Conservation (phyloP, 1,140 invertebrate genomes). For the Doryteuthis pealeii region DNA sequence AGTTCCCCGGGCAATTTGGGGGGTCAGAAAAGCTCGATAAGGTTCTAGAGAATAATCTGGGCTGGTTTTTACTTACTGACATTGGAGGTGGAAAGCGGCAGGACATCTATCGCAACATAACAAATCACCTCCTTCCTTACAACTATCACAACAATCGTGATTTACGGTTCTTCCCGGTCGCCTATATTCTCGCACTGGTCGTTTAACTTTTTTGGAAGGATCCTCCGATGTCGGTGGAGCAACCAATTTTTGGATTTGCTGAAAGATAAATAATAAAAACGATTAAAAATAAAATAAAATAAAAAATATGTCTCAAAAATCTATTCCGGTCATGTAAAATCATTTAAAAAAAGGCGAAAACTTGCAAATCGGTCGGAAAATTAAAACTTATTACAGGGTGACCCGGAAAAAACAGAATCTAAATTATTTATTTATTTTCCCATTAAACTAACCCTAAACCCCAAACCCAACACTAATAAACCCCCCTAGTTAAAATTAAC, state of each 20-base stretch:
- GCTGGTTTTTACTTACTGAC: slow-evolving; percentile 74
- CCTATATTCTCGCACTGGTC: slow-evolving; percentile 74
- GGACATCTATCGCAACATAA: slow-evolving; percentile 94
- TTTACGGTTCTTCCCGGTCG: slow-evolving; percentile 87
- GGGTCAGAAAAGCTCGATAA: too few relatives aligned
- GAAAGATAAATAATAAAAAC: slow-evolving; percentile 23
- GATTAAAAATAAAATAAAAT: slow-evolving; percentile 15
- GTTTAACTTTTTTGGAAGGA: slow-evolving; percentile 54
- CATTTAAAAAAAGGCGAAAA: neutral
- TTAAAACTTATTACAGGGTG: too few relatives aligned
- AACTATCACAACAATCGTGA: slow-evolving; percentile 85
- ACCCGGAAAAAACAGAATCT: too few relatives aligned
- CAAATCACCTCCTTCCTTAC: slow-evolving; percentile 87
- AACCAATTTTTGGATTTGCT: slow-evolving; percentile 87
- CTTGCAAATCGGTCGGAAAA: too few relatives aligned
- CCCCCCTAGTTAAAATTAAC: too few relatives aligned
- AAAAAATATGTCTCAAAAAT: neutral
- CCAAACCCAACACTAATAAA: too few relatives aligned
- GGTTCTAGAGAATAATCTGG: too few relatives aligned
- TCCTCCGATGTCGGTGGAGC: slow-evolving; percentile 81
- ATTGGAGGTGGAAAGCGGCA: slow-evolving; percentile 89
- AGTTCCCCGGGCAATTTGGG: too few relatives aligned
- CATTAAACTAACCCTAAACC: too few relatives aligned
- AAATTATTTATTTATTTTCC: too few relatives aligned
- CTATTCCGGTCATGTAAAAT: neutral